Base-by-base conservation (phyloP, 2,113 vertebrate species). In the Pampusana beccarii region DNA sequence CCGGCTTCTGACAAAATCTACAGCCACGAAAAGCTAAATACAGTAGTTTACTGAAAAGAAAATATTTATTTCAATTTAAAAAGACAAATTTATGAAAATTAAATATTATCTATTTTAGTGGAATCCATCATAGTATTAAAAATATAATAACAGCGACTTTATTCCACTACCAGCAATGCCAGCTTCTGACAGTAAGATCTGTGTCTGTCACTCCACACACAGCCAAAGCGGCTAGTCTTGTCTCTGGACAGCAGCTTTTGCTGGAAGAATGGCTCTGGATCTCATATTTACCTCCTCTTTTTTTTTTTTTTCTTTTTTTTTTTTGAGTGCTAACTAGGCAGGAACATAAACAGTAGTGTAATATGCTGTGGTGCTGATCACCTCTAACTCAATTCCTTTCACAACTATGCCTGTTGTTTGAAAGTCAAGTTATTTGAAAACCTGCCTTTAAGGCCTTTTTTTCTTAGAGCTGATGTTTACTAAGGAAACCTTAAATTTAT, bases 281-380 rank as follows among this genome's bases (percentile, higher is more conserved):
- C 13, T 58, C 4, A 1, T 7, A 31, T 26, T 44, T 38, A 18
- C 1, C 2, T 3, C 5, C 11, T 26, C 3, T 16, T 17, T 9
- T 58, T 16, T 10, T 17, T 25, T 28, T 38, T 9, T 58, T 16
- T 10, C 14, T 25, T 28, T 38, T n/a, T 13, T 31, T 42, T 21
- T 21, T 13, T 53, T 29, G 3, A 34, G 1, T 34, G 5, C 6
- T 60, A 69, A 34, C 13, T 40, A 85, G 44, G 2, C 5, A 61
- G 33, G 42, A 28, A 13, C 19, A 61, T 6, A 51, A 54, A 25
- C 13, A 90, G 61, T 44, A 44, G 3, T 10, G 6, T 42, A 50
- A 42, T 70, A 83, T 65, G 3, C 46, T 80, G 9, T 62, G 33
- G 44, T 57, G 33, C 14, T 69, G 18, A 5, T 75, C 26, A 73